Conservation (phyloP, 2,113 vertebrate species). For the Gallinago jamesoni region DNA sequence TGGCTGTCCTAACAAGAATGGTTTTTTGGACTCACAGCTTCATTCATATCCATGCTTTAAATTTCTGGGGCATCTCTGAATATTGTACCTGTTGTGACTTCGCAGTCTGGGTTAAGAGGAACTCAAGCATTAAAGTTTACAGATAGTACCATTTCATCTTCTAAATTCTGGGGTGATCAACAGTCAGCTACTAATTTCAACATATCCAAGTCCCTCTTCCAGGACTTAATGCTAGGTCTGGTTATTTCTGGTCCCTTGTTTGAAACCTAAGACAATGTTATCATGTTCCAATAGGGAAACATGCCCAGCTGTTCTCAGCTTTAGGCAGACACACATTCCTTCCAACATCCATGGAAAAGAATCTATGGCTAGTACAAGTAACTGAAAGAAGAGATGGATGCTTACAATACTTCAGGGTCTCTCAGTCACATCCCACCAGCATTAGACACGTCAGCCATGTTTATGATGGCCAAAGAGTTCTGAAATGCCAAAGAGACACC, state of each 20-base stretch:
- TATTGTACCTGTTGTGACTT: background rate
- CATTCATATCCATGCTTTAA: background rate
- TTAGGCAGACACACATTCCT: conserved; percentile 34
- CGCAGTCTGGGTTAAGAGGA: background rate
- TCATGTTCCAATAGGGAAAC: conserved; percentile 9
- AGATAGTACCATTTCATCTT: background rate
- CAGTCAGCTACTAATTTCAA: background rate
- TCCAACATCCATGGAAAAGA: conserved; percentile 19
- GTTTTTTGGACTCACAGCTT: background rate
- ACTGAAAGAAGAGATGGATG: background rate
- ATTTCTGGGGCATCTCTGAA: background rate
- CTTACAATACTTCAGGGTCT: background rate
- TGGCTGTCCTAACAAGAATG: background rate
- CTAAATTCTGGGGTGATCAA: background rate
- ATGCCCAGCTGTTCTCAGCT: conserved; percentile 43
- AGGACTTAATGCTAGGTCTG: background rate
- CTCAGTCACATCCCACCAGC: background rate
- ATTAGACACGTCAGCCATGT: background rate
- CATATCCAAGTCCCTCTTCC: background rate
- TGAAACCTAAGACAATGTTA: conserved; percentile 22
- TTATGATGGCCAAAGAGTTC: background rate
- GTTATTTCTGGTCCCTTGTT: conserved; percentile 7
- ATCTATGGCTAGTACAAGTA: background rate
- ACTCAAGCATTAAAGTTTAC: background rate
- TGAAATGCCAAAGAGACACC: background rate